Conservation (phyloP, 1,140 invertebrate genomes). For the Periplaneta americana region DNA sequence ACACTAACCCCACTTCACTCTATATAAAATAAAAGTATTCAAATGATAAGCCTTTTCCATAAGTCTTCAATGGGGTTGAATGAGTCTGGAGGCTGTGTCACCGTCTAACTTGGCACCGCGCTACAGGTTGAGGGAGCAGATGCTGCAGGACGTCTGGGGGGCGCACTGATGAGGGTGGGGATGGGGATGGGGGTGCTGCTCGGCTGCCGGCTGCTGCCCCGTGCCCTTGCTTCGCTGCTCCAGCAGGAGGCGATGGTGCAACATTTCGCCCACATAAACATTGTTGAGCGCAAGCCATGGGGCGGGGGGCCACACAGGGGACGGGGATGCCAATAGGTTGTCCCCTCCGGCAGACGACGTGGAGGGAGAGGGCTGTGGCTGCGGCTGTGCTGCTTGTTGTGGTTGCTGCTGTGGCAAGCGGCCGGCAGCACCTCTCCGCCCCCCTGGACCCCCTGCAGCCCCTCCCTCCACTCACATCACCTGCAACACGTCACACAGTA, state of each 20-base stretch:
- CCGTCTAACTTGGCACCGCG: no score
- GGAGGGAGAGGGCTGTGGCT: constrained; percentile 13
- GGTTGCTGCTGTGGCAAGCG: constrained; percentile 26
- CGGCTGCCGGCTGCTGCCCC: not conserved
- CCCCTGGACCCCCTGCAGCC: constrained; percentile 21
- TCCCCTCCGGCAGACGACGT: constrained; percentile 17
- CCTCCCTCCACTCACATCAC: constrained; percentile 51
- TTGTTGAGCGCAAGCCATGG: constrained; percentile 27
- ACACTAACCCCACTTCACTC: no score
- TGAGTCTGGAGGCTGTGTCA: no score
- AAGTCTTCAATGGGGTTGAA: no score
- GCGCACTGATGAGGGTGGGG: constrained; percentile 10
- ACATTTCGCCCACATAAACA: constrained; percentile 31
- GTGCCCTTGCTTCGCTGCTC: constrained; percentile 20
- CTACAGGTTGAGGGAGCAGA: constrained; percentile 47
- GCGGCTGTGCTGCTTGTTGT: constrained; percentile 13
- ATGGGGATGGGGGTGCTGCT: not conserved
- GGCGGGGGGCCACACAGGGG: constrained; percentile 26
- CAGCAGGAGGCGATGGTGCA: constrained; percentile 29
- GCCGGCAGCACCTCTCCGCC: constrained; percentile 26
- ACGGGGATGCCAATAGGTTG: constrained; percentile 16
- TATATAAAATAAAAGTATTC: no score
- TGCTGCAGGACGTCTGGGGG: constrained; percentile 36
- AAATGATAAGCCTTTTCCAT: no score
- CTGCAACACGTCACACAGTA: constrained; percentile 29